phyloP scores from a whole-genome alignment of 2,888 invertebrate species.

The Erebia palarica region DNA sequence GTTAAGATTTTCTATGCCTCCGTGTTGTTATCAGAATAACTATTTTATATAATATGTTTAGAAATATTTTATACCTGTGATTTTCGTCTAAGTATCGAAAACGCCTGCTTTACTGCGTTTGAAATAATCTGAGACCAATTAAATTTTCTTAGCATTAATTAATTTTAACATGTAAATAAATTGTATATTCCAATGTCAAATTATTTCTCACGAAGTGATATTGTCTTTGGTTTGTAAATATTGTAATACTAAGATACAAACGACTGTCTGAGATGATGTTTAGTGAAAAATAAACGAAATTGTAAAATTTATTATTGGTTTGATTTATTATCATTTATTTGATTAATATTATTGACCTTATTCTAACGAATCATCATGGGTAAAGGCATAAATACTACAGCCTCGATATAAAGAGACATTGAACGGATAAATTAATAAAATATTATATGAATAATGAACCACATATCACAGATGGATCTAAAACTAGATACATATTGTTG shows the following conservation, averaged over 20 bases:
- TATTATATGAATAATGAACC: slow-evolving; percentile 42
- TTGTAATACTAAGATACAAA: slow-evolving; percentile 42
- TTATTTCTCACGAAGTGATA: slow-evolving; percentile 42
- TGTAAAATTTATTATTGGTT: slow-evolving; percentile 47
- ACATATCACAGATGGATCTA: slow-evolving; percentile 73
- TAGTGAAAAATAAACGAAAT: slow-evolving; percentile 44
- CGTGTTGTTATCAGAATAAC: slow-evolving; percentile 21
- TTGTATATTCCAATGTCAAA: slow-evolving; percentile 29
- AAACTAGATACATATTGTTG: slow-evolving; percentile 50
- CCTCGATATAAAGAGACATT: slow-evolving; percentile 30
- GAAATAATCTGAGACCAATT: slow-evolving; percentile 38
- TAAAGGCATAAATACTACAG: slow-evolving; percentile 20
- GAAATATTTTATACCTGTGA: slow-evolving; percentile 58
- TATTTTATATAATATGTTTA: slow-evolving; percentile 36
- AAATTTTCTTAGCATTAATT: slow-evolving; percentile 8
- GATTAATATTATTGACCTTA: slow-evolving; percentile 17
- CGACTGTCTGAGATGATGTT: slow-evolving; percentile 41
- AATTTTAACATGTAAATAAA: slow-evolving; percentile 14
- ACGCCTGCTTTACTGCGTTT: slow-evolving; percentile 40
- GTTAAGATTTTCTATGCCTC: slow-evolving; percentile 44
- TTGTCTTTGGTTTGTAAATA: slow-evolving; percentile 47
- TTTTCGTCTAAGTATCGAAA: slow-evolving; percentile 57
- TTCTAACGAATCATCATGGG: neutral
- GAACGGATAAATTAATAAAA: slow-evolving; percentile 15
- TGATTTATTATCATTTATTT: slow-evolving; percentile 38